A percentile compares a stretch with the other conserved stretches of the same genome.
Evolutionary conservation across 2,797 vertebrate species (phyloP).

Genomic region (Phrynocephalus forsythii): DNA sequence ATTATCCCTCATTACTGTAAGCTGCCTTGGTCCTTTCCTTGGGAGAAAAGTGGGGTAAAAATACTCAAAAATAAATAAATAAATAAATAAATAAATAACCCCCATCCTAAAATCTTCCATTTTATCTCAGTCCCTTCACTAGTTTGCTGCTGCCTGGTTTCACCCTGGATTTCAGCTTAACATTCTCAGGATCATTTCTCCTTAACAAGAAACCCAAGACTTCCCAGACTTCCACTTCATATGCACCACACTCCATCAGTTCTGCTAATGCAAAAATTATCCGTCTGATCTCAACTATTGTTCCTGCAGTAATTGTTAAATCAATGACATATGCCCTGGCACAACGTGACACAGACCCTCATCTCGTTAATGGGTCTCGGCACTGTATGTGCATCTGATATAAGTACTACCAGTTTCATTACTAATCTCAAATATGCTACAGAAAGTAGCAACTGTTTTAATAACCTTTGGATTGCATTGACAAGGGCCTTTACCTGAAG

Average conservation of each 20-base stretch:
- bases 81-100: too few species aligned
- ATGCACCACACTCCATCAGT: constrained; percentile 25
- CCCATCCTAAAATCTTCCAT: background rate
- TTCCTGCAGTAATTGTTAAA: constrained; percentile 62
- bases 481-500: constrained; percentile 25
- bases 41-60: too few species aligned
- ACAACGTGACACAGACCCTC: constrained; percentile 32
- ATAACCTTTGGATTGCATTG: constrained; percentile 56
- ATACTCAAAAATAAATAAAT: too few species aligned
- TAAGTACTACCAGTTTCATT: constrained; percentile 51
- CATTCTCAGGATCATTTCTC: constrained; percentile 57
- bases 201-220: constrained; percentile 56
- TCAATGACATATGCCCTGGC: constrained; percentile 55
- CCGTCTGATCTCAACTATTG: constrained; percentile 48
- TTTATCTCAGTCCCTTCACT: constrained; percentile 16
- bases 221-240: constrained; percentile 45
- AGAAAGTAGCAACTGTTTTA: constrained; percentile 44
- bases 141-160: constrained; percentile 4
- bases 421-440: constrained; percentile 53
- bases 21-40: too few species aligned
- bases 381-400: constrained; percentile 37
- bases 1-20: too few species aligned
- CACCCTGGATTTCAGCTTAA: constrained; percentile 44
- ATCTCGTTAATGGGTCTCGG: constrained; percentile 54
- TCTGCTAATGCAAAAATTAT: constrained; percentile 60